Conservation (phyloP, 2,888 invertebrate species). For the Oxytorus armatus region DNA sequence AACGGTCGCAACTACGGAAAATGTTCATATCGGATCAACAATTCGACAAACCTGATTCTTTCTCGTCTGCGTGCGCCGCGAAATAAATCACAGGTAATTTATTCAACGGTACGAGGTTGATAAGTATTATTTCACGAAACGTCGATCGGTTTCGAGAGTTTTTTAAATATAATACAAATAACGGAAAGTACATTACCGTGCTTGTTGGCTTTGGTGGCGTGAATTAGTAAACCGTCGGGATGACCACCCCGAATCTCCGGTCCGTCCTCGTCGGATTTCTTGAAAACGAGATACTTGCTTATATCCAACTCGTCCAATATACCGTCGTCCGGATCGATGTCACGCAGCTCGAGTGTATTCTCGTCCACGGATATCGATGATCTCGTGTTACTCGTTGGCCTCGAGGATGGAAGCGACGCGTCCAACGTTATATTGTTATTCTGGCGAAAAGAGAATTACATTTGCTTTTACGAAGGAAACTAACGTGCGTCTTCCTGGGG, state of each 20-base stretch:
- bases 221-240: constrained; percentile 96
- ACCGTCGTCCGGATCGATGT: constrained; percentile 72
- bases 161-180: constrained; percentile 6
- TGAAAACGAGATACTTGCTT: constrained; percentile 91
- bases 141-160: background rate
- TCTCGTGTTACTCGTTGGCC: constrained; percentile 80
- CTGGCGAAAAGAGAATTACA: constrained; percentile 63
- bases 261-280: constrained; percentile 93
- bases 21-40: constrained; percentile 43
- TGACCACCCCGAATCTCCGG: constrained; percentile 97
- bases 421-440: constrained; percentile 79
- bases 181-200: constrained; percentile 85
- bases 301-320: constrained; percentile 92
- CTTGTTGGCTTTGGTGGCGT: constrained; percentile 97
- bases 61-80: constrained; percentile 81
- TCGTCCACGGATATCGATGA: constrained; percentile 81
- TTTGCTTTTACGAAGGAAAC: background rate
- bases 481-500: constrained; percentile 3
- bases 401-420: constrained; percentile 74
- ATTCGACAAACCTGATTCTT: constrained; percentile 84
- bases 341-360: constrained; percentile 75
- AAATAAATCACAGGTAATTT: constrained; percentile 26
- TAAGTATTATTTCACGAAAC: background rate
- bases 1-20: constrained; percentile 8
- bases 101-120: too few relatives aligned